Evolutionary conservation across 2,797 vertebrate species (phyloP), one percentile per base, ranked within the genome.

Genomic region (Phyllotis vaccarum): DNA sequence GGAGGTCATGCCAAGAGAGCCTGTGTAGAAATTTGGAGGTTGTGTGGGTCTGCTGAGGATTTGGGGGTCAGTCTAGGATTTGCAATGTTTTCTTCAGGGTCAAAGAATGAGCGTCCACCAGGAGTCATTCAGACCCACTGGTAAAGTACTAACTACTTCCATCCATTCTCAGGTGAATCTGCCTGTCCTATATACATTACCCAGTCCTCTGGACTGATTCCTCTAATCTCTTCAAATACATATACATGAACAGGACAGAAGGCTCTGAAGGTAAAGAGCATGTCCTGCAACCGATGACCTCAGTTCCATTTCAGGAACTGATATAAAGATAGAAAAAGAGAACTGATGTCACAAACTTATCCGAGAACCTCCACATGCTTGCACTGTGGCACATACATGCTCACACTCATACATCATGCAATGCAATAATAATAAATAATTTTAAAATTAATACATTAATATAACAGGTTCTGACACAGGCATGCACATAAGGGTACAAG

Each of bases 151-250:
- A 52, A 60, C 78, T 72, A 52, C 54, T 22, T 31, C 37, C 62
- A 43, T 91, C n/a, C 4, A 34, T 86, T 92, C 80, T 94, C 66
- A 89, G 60, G 82, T 37, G 22, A 3, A 90, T 72, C 79, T 78
- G 22, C 64, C 92, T 37, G 49, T 64, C 21, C 2, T 10, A 66
- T 87, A 93, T 74, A 31, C 40, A 64, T 40, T 49, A 72, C 27
- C 82, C 90, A 89, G 90, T 68, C 29, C 80, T 40, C 66, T 22
- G 17, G 29, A 79, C 70, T n/a, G 49, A 31, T 8, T 86, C 80
- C 49, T 60, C 12, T n/a, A 75, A 40, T 11, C 89, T 87, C 52
- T 54, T 78, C 82, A 93, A 82, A 22, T 60, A 34, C 5, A 3
- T 7, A 6, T 11, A 8, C 24, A 13, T 70, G 85, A 17, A 8